Conservation (phyloP, 2,113 vertebrate species). For the Osmerus eperlanus region DNA sequence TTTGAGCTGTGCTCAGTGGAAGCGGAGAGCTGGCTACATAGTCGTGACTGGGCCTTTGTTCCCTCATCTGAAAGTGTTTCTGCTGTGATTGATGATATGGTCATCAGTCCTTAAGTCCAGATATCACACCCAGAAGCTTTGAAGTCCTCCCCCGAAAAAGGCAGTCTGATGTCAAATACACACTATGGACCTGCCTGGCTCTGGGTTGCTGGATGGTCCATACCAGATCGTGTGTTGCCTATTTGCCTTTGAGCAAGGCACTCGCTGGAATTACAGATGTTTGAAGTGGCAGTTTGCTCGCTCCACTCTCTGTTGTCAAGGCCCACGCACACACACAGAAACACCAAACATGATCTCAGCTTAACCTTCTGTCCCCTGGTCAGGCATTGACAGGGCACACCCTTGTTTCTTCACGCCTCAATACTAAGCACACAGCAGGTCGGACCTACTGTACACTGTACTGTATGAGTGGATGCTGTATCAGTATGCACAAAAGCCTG, state of each 20-base stretch:
- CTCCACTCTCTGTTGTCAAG: neutral
- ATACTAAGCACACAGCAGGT: too few species aligned
- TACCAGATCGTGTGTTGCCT: too few species aligned
- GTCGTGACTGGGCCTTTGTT: slow-evolving; percentile 28
- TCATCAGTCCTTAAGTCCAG: slow-evolving; percentile 45
- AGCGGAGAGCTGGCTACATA: slow-evolving; percentile 15
- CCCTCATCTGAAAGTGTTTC: slow-evolving; percentile 44
- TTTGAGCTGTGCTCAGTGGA: too few species aligned
- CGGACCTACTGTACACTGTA: slow-evolving; percentile 3
- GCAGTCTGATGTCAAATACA: slow-evolving; percentile 12
- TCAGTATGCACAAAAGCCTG: neutral
- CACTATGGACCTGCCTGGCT: neutral
- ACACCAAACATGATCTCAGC: slow-evolving; percentile 33
- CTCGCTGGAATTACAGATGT: neutral
- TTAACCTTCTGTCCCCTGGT: neutral
- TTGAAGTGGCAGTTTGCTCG: slow-evolving; percentile 14
- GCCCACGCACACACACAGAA: too few species aligned
- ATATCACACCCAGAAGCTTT: slow-evolving; percentile 27
- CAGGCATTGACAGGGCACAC: neutral
- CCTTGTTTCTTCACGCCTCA: neutral
- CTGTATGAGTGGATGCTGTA: too few species aligned
- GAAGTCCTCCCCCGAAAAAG: slow-evolving; percentile 17
- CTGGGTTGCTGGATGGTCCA: too few species aligned
- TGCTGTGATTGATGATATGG: slow-evolving; percentile 47
- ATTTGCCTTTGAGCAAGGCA: slow-evolving; percentile 6